These are phyloP conservation scores for Rhagonycha fulva DNA, from an alignment of 2,888 invertebrate genomes.

Conservation along the genomic window DNA sequence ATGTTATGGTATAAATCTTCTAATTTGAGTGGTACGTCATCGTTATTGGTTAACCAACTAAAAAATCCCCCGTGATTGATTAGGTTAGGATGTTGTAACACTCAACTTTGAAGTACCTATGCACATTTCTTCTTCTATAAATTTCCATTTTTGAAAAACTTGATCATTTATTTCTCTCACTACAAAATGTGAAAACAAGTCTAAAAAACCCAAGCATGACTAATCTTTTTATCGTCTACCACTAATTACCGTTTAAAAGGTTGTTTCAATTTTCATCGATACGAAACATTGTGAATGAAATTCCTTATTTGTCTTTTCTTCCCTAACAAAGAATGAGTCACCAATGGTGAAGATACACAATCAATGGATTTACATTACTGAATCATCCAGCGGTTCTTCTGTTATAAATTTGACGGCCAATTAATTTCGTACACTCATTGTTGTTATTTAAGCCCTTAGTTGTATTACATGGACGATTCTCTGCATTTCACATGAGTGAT, in stretches of 20 bases:
- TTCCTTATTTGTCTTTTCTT: neutral
- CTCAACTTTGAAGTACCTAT: too few species aligned
- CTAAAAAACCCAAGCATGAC: neutral
- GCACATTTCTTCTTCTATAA: too few species aligned
- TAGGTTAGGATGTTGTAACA: too few species aligned
- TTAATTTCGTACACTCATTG: neutral
- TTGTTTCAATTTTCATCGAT: neutral
- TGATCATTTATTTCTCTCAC: neutral
- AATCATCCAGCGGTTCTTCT: neutral
- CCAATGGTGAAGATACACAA: neutral
- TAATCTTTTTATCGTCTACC: neutral
- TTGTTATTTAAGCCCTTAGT: neutral
- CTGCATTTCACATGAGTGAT: slow-evolving; percentile 12
- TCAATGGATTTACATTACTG: neutral
- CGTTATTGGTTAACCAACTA: too few species aligned
- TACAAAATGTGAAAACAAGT: neutral
- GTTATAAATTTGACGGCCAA: neutral
- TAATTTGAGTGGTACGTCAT: too few species aligned
- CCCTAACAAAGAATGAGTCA: neutral
- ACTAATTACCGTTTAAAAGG: neutral
- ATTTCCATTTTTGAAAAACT: too few species aligned
- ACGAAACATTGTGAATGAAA: neutral
- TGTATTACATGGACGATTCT: slow-evolving; percentile 1
- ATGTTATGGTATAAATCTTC: too few species aligned
- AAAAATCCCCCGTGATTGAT: too few species aligned